phyloP scores from a whole-genome alignment of 1,140 invertebrate genomes.

The Drosophila funebris region DNA sequence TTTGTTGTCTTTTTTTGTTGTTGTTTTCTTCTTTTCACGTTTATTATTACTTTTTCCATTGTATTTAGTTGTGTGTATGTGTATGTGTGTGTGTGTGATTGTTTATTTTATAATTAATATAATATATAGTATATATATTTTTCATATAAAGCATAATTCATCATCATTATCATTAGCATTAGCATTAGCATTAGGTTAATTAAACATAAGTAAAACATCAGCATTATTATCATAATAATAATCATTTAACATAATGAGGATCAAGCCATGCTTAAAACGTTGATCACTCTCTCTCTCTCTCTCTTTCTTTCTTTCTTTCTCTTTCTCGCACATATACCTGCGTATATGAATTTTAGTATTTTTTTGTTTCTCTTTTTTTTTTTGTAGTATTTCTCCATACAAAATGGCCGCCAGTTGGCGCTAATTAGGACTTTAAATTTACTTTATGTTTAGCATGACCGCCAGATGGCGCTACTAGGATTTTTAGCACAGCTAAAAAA shows the following conservation, averaged over 20 bases:
- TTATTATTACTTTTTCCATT: slow-evolving; percentile 33
- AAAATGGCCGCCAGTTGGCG: slow-evolving; percentile 48
- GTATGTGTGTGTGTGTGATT: slow-evolving; percentile 14
- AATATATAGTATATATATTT: slow-evolving; percentile 23
- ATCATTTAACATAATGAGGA: slow-evolving; percentile 10
- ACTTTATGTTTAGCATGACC: slow-evolving; percentile 20
- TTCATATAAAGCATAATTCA: slow-evolving; percentile 69
- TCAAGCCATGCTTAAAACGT: slow-evolving; percentile 10
- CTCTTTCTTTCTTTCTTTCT: neutral
- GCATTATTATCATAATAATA: slow-evolving; percentile 22
- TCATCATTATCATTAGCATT: slow-evolving; percentile 61
- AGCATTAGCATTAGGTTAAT: slow-evolving; percentile 24
- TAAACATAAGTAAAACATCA: slow-evolving; percentile 45
- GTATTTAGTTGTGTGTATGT: slow-evolving; percentile 7
- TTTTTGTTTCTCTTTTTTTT: neutral
- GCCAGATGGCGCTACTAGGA: slow-evolving; percentile 26
- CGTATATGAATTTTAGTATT: neutral
- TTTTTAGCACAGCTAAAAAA: slow-evolving; percentile 76
- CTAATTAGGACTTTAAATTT: neutral
- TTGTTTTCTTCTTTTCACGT: slow-evolving; percentile 7
- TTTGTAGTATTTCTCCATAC: slow-evolving; percentile 37
- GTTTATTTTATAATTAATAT: slow-evolving; percentile 30
- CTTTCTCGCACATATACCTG: neutral
- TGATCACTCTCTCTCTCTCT: slow-evolving; percentile 11
- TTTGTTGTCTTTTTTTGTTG: neutral